phyloP scores from a whole-genome alignment of 2,797 vertebrate species.

The Lepidocolaptes lacrymiger region DNA sequence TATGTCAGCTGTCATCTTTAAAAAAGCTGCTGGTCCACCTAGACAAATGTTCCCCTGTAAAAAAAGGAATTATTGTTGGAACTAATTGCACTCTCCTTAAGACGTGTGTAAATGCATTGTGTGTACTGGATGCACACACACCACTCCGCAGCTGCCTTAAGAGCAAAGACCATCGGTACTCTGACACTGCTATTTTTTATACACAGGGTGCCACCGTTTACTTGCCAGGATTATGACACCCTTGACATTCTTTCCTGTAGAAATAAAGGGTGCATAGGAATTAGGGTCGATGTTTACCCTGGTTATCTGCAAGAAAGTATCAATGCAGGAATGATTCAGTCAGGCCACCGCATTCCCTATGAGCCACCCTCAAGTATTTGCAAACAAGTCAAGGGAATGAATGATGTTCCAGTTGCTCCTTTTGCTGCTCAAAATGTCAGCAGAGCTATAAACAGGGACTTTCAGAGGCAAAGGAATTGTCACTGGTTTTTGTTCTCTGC shows the following conservation, averaged over 20 bases:
- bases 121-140: not conserved
- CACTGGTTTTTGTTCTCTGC: slow-evolving; percentile 16
- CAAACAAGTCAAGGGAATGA: slow-evolving; percentile 36
- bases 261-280: slow-evolving; percentile 33
- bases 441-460: slow-evolving; percentile 5
- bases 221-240: not conserved
- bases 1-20: slow-evolving; percentile 14
- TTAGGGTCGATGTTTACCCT: slow-evolving; percentile 45
- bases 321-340: not conserved
- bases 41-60: not conserved
- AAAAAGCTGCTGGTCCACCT: slow-evolving; percentile 17
- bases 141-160: not conserved
- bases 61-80: not conserved
- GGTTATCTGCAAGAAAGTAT: slow-evolving; percentile 46
- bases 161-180: not conserved
- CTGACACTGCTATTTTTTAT: not conserved
- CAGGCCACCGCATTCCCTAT: slow-evolving; percentile 16
- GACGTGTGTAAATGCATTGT: not conserved
- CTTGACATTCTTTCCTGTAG: not conserved
- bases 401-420: not conserved
- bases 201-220: not conserved
- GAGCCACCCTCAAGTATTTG: slow-evolving; percentile 9
- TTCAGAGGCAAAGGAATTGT: not conserved
- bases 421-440: not conserved
- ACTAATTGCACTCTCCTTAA: not conserved